Evolutionary conservation across 2,113 vertebrate genomes (phyloP).

Genomic region (Leucoraja erinaceus): DNA sequence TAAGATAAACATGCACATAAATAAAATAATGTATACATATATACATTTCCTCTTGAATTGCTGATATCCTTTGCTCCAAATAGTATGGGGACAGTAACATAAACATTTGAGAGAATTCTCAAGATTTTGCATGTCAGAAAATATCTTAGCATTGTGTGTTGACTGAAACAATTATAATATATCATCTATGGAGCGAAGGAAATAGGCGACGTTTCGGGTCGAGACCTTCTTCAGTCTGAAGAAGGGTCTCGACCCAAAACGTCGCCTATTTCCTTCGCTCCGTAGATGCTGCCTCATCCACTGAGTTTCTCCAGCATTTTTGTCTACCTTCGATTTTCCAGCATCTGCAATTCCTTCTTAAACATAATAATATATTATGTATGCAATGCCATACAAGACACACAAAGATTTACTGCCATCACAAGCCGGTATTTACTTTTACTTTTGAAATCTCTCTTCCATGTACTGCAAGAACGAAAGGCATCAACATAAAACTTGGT

Average conservation of each 20-base stretch:
- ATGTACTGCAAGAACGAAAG: neutral
- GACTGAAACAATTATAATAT: neutral
- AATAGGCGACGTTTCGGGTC: no score
- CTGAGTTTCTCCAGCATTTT: no score
- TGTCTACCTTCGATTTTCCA: no score
- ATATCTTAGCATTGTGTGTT: neutral
- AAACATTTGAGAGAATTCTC: neutral
- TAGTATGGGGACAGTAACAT: neutral
- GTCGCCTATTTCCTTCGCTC: no score
- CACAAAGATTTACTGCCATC: neutral
- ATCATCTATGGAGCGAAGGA: neutral
- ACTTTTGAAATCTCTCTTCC: neutral
- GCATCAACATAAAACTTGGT: neutral
- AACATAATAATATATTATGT: neutral
- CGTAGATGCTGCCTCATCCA: no score
- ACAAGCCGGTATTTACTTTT: neutral
- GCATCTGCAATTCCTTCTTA: no score
- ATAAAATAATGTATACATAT: neutral
- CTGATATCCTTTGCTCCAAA: neutral
- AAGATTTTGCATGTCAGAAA: neutral
- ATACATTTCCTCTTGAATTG: neutral
- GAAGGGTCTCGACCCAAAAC: no score
- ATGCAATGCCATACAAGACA: neutral
- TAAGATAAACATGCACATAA: neutral
- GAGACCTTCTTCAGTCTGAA: no score